Conservation (phyloP, 2,888 invertebrate species). For the Ormia ochracea region DNA sequence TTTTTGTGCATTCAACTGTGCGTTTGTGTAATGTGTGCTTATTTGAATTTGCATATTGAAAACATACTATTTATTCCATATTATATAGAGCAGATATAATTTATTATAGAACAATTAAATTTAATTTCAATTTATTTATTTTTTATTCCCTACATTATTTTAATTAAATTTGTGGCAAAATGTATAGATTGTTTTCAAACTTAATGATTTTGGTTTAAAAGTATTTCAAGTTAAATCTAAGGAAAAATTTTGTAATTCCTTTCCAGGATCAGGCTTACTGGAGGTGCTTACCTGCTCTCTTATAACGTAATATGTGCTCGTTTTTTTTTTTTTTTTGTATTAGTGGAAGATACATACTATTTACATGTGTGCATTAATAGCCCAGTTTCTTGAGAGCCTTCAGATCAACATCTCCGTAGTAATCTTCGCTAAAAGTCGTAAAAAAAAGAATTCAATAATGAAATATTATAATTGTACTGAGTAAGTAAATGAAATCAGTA, state of each 20-base stretch:
- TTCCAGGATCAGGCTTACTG: constrained; percentile 2
- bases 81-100: constrained; percentile 25
- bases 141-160: constrained; percentile 6
- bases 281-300: background rate
- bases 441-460: constrained; percentile 6
- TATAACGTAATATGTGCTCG: constrained; percentile 7
- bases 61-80: background rate
- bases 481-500: too few species aligned
- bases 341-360: background rate
- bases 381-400: constrained; percentile 91
- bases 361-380: constrained; percentile 67
- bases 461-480: too few species aligned
- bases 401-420: constrained; percentile 93
- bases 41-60: background rate
- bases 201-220: background rate
- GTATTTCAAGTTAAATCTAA: background rate
- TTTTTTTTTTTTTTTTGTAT: constrained; percentile 12
- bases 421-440: constrained; percentile 85
- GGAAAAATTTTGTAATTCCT: background rate
- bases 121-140: constrained; percentile 33
- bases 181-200: background rate
- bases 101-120: constrained; percentile 48
- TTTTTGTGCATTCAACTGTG: background rate
- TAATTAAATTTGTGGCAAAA: constrained; percentile 6
- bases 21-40: constrained; percentile 15